Conservation (phyloP, 2,888 invertebrate species). For the Acleris sparsana region DNA sequence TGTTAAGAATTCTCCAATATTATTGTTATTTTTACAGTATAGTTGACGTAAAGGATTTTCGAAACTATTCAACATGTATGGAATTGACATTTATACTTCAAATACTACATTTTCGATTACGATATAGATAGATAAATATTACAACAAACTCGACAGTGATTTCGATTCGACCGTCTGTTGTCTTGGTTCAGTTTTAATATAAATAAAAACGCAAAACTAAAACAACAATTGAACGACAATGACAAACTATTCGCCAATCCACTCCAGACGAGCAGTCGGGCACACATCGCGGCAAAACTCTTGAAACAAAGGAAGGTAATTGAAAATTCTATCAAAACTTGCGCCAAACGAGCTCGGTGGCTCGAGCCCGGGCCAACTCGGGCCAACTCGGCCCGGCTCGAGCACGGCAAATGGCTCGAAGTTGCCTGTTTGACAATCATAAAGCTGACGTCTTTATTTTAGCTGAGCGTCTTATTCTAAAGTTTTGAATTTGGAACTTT, state of each 20-base stretch:
- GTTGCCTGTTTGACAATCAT: conserved; percentile 73
- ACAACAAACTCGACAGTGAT: background rate
- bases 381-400: conserved; percentile 31
- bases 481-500: conserved; percentile 42
- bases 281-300: conserved; percentile 56
- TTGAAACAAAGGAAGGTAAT: conserved; percentile 81
- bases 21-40: too few relatives aligned
- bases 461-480: conserved; percentile 54
- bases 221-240: conserved; percentile 27
- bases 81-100: too few relatives aligned
- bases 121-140: too few relatives aligned
- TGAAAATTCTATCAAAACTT: conserved; percentile 84
- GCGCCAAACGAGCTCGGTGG: conserved; percentile 60
- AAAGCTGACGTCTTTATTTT: conserved; percentile 68
- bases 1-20: too few relatives aligned
- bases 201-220: conserved; percentile 13
- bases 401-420: conserved; percentile 53
- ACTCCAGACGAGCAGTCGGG: conserved; percentile 39
- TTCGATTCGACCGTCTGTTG: background rate
- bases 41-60: too few relatives aligned
- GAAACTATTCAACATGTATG: too few relatives aligned
- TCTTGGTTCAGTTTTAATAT: too few relatives aligned
- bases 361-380: conserved; percentile 34
- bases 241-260: conserved; percentile 39
- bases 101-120: too few relatives aligned